A percentile compares a stretch with the other conserved stretches of the same genome.
Evolutionary conservation across 2,113 vertebrate genomes (phyloP).

Genomic region (Lagenorhynchus albirostris): DNA sequence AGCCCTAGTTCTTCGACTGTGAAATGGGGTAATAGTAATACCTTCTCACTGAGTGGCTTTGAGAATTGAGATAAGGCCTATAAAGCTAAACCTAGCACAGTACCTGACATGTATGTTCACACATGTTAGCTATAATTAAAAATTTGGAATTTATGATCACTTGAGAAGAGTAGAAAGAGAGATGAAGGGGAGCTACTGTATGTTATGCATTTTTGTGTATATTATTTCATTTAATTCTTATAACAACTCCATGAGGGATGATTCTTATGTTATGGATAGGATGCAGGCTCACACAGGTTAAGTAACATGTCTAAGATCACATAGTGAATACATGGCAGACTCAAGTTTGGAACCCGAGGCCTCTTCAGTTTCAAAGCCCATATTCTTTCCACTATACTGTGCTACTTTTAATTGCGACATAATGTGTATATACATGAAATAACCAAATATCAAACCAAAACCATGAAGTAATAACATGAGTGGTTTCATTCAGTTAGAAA

Average conservation of each 20-base stretch:
- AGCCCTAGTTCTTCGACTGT: background rate
- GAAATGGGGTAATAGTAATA: background rate
- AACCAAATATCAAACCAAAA: background rate
- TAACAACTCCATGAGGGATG: background rate
- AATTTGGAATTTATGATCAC: background rate
- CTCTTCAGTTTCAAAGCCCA: background rate
- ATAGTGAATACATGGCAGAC: background rate
- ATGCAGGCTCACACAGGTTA: background rate
- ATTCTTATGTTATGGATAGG: background rate
- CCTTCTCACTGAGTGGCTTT: background rate
- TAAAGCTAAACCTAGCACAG: background rate
- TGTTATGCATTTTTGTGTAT: background rate
- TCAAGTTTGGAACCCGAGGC: background rate
- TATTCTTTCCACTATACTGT: background rate
- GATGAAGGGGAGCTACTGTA: background rate
- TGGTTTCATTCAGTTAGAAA: background rate
- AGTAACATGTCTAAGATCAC: background rate
- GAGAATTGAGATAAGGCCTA: background rate
- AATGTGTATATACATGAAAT: background rate
- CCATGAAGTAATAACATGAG: background rate
- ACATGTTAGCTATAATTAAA: background rate
- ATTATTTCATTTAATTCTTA: background rate
- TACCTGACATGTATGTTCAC: background rate
- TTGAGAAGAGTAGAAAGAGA: background rate
- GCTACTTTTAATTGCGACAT: background rate